Percentiles rank a stretch among this genome's conserved stretches.
These are phyloP conservation scores for Pachypanchax playfairii DNA, from an alignment of 2,113 vertebrate genomes.

Conservation along the genomic window DNA sequence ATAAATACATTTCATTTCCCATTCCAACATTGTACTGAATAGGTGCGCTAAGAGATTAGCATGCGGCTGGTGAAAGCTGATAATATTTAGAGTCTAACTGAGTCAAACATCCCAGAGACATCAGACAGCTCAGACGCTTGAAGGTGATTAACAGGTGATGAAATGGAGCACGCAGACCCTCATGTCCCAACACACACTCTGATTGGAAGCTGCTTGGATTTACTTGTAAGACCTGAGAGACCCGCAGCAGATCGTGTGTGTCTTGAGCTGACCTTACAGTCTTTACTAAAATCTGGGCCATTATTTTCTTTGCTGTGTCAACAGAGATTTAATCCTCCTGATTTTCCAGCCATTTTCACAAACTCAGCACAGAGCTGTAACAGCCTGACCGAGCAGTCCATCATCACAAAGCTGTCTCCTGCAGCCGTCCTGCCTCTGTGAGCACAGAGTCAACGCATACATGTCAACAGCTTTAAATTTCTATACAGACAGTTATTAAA, in stretches of 20 bases:
- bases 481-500: constrained; percentile 31
- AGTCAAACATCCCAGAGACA: neutral
- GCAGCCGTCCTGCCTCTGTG: neutral
- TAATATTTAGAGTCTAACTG: no score
- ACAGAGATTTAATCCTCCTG: neutral
- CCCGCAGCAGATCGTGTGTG: neutral
- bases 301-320: constrained; percentile 4
- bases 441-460: constrained; percentile 15
- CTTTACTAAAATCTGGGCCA: neutral
- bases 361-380: constrained; percentile 13
- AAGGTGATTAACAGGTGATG: constrained; percentile 4
- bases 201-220: constrained; percentile 4
- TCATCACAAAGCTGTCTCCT: constrained; percentile 16
- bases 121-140: constrained; percentile 6
- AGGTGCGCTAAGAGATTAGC: no score
- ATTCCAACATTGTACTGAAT: no score
- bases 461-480: constrained; percentile 28
- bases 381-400: constrained; percentile 6
- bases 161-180: neutral
- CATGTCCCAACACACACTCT: neutral
- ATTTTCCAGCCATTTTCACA: constrained; percentile 13
- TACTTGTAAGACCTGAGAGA: neutral
- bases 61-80: neutral
- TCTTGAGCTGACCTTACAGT: neutral
- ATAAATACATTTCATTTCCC: no score